Evolutionary conservation across 2,113 vertebrate species (phyloP).

Genomic region (Lipophrys pholis): DNA sequence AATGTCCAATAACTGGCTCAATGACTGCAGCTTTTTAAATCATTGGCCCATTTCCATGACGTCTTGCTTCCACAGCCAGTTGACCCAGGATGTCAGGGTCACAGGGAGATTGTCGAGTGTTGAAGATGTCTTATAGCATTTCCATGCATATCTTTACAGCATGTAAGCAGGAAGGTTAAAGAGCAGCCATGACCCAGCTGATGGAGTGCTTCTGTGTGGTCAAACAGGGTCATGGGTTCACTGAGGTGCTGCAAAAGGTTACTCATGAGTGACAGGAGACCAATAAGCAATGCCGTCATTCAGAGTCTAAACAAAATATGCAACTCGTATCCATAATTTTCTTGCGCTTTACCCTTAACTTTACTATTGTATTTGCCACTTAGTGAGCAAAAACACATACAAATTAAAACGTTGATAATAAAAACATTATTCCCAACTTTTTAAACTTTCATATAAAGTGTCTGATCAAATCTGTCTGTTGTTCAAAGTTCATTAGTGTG

Average conservation of each 20-base stretch:
- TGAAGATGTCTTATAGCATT: constrained; percentile 26
- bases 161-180: constrained; percentile 28
- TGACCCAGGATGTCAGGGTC: constrained; percentile 43
- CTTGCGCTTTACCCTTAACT: background rate
- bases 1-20: constrained; percentile 5
- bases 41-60: background rate
- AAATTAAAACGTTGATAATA: no score
- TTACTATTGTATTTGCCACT: background rate
- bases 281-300: constrained; percentile 27
- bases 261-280: constrained; percentile 34
- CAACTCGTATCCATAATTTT: constrained; percentile 11
- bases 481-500: constrained; percentile 46
- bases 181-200: constrained; percentile 61
- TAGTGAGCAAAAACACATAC: no score
- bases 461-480: constrained; percentile 16
- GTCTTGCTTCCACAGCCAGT: background rate
- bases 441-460: no score
- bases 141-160: constrained; percentile 9
- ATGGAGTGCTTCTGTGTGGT: constrained; percentile 72
- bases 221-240: constrained; percentile 64
- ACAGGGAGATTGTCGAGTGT: constrained; percentile 16
- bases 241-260: constrained; percentile 36
- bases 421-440: no score
- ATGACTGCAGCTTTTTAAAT: constrained; percentile 6
- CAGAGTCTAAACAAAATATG: background rate